A percentile compares a stretch with the other conserved stretches of the same genome.
phyloP scores from a whole-genome alignment of 2,113 vertebrate genomes.

The Strix aluco region DNA sequence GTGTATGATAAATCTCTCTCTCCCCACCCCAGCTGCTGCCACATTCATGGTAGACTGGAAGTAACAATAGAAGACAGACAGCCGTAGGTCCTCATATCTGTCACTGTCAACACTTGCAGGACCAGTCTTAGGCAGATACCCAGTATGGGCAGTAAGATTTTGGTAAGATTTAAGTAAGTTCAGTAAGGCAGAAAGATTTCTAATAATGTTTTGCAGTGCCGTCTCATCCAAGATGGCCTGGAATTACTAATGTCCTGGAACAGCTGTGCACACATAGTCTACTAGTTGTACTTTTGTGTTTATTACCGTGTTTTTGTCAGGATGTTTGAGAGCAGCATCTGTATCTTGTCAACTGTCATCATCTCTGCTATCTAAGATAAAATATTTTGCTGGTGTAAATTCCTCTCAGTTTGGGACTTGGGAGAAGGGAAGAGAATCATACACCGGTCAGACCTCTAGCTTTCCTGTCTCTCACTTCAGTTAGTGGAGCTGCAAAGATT shows the following conservation, averaged over 20 bases:
- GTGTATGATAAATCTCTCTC: background rate
- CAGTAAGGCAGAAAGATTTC: background rate
- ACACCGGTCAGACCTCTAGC: background rate
- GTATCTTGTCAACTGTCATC: background rate
- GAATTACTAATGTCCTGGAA: background rate
- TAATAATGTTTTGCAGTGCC: background rate
- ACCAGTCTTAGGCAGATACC: background rate
- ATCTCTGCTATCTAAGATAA: background rate
- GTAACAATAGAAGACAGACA: background rate
- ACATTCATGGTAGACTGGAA: background rate
- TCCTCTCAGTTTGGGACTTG: background rate
- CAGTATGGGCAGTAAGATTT: background rate
- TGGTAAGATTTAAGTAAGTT: background rate
- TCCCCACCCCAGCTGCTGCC: background rate
- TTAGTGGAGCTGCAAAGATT: background rate
- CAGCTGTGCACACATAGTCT: background rate
- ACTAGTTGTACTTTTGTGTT: background rate
- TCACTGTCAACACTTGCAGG: background rate
- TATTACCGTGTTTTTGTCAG: background rate
- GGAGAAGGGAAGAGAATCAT: background rate
- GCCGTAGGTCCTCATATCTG: fast-evolving
- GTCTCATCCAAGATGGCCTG: background rate
- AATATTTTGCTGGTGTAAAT: background rate
- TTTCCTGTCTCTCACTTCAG: background rate
- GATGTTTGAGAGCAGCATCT: background rate